These are phyloP conservation scores for Acronicta aceris DNA, from an alignment of 2,888 invertebrate genomes.

Conservation along the genomic window DNA sequence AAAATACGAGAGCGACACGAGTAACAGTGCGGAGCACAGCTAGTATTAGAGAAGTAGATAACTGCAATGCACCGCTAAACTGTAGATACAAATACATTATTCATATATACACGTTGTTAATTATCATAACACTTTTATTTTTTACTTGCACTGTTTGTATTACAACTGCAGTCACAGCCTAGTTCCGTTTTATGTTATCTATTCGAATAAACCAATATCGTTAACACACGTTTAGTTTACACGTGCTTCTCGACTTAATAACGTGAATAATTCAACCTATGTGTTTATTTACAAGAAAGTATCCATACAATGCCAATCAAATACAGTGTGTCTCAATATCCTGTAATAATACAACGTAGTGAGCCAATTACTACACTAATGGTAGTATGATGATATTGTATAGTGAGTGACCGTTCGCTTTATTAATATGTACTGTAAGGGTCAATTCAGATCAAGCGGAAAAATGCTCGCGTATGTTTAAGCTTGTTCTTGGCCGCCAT, in stretches of 20 bases:
- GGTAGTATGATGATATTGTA: constrained; percentile 16
- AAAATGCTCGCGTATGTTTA: no score
- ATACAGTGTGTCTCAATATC: constrained; percentile 34
- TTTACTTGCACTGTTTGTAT: constrained; percentile 22
- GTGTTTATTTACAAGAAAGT: constrained; percentile 8
- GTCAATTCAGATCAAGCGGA: no score
- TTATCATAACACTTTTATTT: constrained; percentile 8
- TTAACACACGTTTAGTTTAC: background rate
- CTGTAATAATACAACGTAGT: constrained; percentile 13
- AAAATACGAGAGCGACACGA: no score
- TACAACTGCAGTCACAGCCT: background rate
- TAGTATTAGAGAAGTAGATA: background rate
- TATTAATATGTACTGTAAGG: background rate
- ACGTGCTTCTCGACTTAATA: no score
- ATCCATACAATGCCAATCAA: constrained; percentile 27
- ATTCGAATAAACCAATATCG: background rate
- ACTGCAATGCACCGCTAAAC: background rate
- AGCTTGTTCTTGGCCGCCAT: no score
- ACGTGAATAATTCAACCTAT: no score
- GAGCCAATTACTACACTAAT: constrained; percentile 12
- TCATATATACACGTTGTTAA: constrained; percentile 1
- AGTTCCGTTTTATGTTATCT: background rate
- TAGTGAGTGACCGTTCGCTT: background rate
- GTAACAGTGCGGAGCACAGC: no score
- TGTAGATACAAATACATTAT: background rate